Percentiles rank a stretch among this genome's conserved stretches.
Conservation (phyloP, 2,797 vertebrate genomes). For the Champsocephalus esox region DNA sequence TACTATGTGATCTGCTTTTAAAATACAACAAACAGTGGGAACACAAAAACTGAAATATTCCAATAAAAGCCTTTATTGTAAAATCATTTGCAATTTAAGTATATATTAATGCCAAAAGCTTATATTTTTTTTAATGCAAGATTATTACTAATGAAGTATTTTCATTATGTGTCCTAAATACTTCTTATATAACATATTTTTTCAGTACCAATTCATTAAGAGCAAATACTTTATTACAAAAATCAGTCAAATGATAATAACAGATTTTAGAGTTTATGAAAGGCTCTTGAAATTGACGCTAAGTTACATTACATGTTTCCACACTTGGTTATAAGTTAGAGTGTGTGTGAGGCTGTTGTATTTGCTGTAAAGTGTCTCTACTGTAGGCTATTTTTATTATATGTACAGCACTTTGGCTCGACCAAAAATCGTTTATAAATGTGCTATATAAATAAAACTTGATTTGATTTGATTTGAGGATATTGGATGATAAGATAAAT, state of each 20-base stretch:
- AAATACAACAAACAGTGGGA: background rate
- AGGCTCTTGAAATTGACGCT: background rate
- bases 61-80: background rate
- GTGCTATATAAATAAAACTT: too few species aligned
- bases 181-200: too few species aligned
- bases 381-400: too few species aligned
- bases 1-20: background rate
- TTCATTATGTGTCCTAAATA: background rate
- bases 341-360: background rate
- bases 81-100: background rate
- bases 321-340: slow-evolving; percentile 2
- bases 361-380: too few species aligned
- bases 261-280: background rate
- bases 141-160: background rate
- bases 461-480: background rate
- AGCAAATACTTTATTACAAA: background rate
- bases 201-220: background rate
- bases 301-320: background rate
- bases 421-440: too few species aligned
- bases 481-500: slow-evolving; percentile 24
- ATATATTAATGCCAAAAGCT: background rate
- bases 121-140: background rate
- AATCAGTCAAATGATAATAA: background rate
- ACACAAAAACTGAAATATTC: too few species aligned
- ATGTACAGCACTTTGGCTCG: too few species aligned